Evolutionary conservation across 2,888 invertebrate genomes (phyloP), one percentile per base, ranked within the genome.

Genomic region (Drosophila putrida): DNA sequence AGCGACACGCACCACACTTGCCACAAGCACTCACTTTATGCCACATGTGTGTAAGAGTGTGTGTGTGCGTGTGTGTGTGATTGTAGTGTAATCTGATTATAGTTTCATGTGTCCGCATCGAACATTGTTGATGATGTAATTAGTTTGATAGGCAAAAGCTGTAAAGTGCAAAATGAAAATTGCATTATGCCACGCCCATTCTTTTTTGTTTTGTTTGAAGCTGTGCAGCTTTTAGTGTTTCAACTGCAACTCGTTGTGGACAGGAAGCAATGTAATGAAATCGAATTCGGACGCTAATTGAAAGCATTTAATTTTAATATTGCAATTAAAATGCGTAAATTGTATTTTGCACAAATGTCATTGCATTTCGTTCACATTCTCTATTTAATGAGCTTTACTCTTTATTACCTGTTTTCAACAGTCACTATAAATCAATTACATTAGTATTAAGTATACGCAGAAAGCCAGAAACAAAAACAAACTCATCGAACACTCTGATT

Each of bases 41-140:
- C 13, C 15, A 41, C 47, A 47, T 10, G 8, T 11, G n/a, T 58
- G 20, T 36, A 38, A 33, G 31, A 28, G 6, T 28, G 6, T 28
- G 8, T 31, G 53, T 47, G 33, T 35, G 15, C 28, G 43, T 13
- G 46, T 27, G 49, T 38, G 28, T 43, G 51, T 50, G 10, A 53
- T 31, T 4, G 39, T 39, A 20, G n/a, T 51, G 67, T 76, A 74
- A 84, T 85, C 66, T 64, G 82, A 88, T 83, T 88, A 77, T 62
- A 70, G 64, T 74, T 87, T 57, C 44, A 61, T 72, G 57, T 57
- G 55, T 60, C 44, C 60, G 61, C 64, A 71, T 67, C 69, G 51
- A 71, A 68, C 64, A 55, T 54, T 68, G 46, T 64, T 69, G 74
- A 67, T 81, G 67, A 59, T 60, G 50, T 66, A 72, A 72, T 70